phyloP scores from a whole-genome alignment of 2,888 invertebrate genomes.

The Synergus laeviventris region DNA sequence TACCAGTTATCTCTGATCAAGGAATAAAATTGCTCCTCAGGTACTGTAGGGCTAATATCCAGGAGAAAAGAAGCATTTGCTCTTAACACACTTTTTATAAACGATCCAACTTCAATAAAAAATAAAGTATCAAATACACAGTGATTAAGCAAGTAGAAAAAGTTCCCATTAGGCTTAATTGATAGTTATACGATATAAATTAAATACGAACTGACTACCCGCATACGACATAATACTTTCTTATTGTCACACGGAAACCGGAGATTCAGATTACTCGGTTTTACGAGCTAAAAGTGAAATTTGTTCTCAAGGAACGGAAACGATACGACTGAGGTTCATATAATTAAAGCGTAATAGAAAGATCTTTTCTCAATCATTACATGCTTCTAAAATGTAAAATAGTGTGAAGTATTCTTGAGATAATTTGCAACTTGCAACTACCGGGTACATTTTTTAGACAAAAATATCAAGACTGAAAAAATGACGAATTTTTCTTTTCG shows the following conservation, averaged over 20 bases:
- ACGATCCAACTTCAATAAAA: background rate
- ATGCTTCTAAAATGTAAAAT: constrained; percentile 22
- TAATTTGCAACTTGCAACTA: background rate
- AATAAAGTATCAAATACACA: background rate
- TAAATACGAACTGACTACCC: background rate
- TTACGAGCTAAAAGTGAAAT: constrained; percentile 70
- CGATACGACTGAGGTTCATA: constrained; percentile 5
- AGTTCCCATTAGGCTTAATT: background rate
- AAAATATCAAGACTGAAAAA: background rate
- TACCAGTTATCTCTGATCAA: constrained; percentile 19
- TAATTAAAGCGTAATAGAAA: constrained; percentile 33
- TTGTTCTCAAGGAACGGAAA: constrained; percentile 46
- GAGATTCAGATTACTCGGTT: constrained; percentile 59
- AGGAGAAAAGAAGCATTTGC: background rate
- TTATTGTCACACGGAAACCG: constrained; percentile 34
- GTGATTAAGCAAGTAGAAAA: background rate
- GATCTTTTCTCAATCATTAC: constrained; percentile 34
- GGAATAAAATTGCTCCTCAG: constrained; percentile 5
- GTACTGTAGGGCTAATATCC: constrained; percentile 13
- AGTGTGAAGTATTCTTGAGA: constrained; percentile 11
- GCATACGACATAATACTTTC: constrained; percentile 44
- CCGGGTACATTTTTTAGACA: background rate
- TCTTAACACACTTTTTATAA: background rate
- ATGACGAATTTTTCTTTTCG: background rate
- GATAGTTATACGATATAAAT: background rate